phyloP scores from a whole-genome alignment of 2,888 invertebrate species.

The Anorthoa munda region DNA sequence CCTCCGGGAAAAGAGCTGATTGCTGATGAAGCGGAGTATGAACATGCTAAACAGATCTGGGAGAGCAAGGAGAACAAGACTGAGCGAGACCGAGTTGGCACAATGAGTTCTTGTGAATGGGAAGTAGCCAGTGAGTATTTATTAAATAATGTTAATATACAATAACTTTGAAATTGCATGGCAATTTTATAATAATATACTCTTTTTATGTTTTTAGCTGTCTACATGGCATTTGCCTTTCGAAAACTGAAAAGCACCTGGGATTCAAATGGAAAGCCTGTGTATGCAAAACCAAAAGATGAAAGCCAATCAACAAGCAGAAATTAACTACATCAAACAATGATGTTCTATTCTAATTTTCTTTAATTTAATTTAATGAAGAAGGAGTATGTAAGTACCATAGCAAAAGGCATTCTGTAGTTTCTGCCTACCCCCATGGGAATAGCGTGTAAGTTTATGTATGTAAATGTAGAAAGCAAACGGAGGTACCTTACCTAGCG shows the following conservation, averaged over 20 bases:
- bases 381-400: no score
- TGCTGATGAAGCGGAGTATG: constrained; percentile 93
- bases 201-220: constrained; percentile 90
- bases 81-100: constrained; percentile 92
- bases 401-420: no score
- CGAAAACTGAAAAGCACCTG: constrained; percentile 93
- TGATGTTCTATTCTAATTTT: background rate
- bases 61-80: constrained; percentile 80
- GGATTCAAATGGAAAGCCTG: constrained; percentile 92
- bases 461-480: background rate
- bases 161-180: background rate
- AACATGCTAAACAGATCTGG: constrained; percentile 92
- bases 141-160: background rate
- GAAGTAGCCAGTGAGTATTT: constrained; percentile 96
- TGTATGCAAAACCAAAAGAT: constrained; percentile 81
- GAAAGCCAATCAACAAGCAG: constrained; percentile 51
- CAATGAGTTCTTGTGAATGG: constrained; percentile 97
- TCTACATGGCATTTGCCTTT: constrained; percentile 96
- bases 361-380: no score
- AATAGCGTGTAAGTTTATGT: no score
- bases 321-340: constrained; percentile 2
- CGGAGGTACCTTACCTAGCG: no score
- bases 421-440: no score
- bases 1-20: constrained; percentile 89
- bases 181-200: constrained; percentile 7